Percentiles rank a stretch among this genome's conserved stretches.
These are phyloP conservation scores for Pristionchus japonicus DNA, from an alignment of 2,888 invertebrate species.

Conservation along the genomic window DNA sequence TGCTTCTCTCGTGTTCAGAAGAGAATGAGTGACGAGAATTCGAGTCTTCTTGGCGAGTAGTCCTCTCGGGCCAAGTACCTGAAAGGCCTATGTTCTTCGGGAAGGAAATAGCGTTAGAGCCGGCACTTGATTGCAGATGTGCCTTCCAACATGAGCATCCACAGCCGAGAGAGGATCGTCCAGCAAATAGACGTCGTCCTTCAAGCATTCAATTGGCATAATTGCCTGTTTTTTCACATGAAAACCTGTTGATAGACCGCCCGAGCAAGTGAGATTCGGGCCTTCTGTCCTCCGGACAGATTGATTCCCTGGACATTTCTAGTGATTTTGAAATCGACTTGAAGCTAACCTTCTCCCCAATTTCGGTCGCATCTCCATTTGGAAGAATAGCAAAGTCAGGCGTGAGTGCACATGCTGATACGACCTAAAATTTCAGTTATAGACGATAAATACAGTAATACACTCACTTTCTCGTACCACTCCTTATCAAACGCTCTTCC, in stretches of 20 bases:
- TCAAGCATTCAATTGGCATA: background rate
- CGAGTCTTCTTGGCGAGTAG: constrained; percentile 82
- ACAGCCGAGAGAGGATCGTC: constrained; percentile 96
- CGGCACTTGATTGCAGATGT: constrained; percentile 83
- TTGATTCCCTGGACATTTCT: constrained; percentile 83
- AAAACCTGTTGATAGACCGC: constrained; percentile 82
- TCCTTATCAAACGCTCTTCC: constrained; percentile 63
- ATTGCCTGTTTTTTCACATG: background rate
- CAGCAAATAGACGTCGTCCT: constrained; percentile 86
- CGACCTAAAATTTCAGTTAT: constrained; percentile 80
- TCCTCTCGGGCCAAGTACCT: constrained; percentile 87
- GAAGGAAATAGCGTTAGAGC: background rate
- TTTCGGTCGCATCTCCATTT: constrained; percentile 95
- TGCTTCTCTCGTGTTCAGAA: constrained; percentile 90
- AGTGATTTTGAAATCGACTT: background rate
- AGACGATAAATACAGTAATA: constrained; percentile 8
- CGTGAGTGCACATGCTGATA: constrained; percentile 90
- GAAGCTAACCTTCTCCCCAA: constrained; percentile 88
- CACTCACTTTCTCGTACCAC: background rate
- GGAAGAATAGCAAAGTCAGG: constrained; percentile 90
- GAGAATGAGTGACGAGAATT: constrained; percentile 93
- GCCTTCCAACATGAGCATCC: constrained; percentile 96
- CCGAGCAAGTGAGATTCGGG: constrained; percentile 81
- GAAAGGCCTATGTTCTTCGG: background rate
- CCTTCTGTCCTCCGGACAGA: constrained; percentile 94